Base-by-base conservation (phyloP, 2,888 invertebrate genomes). In the Lepidocyrtinus sp. region DNA sequence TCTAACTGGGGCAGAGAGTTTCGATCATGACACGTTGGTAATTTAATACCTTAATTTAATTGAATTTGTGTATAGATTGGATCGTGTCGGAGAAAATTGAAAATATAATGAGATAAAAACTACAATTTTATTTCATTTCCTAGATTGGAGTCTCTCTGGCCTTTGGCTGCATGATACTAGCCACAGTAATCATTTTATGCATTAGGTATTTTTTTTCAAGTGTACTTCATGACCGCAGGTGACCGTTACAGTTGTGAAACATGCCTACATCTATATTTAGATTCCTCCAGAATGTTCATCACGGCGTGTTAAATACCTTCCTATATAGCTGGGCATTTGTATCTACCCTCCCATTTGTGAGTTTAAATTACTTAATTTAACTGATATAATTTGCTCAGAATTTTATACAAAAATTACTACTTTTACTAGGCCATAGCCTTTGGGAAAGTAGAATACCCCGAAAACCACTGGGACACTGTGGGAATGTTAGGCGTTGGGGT, bases 1-100 rank as follows among this genome's bases (percentile, higher is more conserved):
- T 21, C 76, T 84, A 27, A 84, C 84, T 15, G 84, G 84, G 22
- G 81, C 73, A 7, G 75, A 78, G n/a, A 36, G 17, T 19, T 84
- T 84, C 45, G 82, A 84, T 45, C 59, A 45, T 0, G 59, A 81
- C 3, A 84, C 82, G 7, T 61, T 84, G 65, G 84, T 84, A 63
- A 63, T 55, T 50, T 65, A 15, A 2, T 17, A 50, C 50, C 50
- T 50, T 50, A 7, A n/a, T 36, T 0, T 50, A 50, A 50, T 50
- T 50, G 1, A 7, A 50, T 50, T 36, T 12, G 5, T 12, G 15
- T 50, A 12, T 65, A 65, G 19, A 9, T 65, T 65, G 26, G n/a
- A n/a, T n/a, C n/a, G n/a, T n/a, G n/a, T n/a, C n/a, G n/a, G 15
- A 7, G 50, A n/a, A 50, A 50, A 50, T 50, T 50, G 50, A 2